phyloP scores from a whole-genome alignment of 2,797 vertebrate species.

The Aldrovandia affinis region DNA sequence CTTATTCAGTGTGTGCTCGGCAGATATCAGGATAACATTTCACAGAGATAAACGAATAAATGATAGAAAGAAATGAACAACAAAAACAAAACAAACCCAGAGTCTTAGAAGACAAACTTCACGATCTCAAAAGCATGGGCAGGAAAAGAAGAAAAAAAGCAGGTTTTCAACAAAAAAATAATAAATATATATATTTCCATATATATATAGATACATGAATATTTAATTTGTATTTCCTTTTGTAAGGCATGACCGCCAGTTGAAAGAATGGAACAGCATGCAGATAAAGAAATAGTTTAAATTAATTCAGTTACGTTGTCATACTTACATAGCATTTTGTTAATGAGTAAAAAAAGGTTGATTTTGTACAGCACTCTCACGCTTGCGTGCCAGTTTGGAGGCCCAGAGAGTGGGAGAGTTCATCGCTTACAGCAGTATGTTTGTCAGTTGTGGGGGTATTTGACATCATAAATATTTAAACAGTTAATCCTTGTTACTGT shows the following conservation, averaged over 20 bases:
- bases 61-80: constrained; percentile 54
- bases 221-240: constrained; percentile 77
- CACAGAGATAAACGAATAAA: constrained; percentile 55
- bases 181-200: constrained; percentile 18
- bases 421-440: constrained; percentile 96
- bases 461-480: constrained; percentile 97
- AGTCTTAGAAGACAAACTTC: constrained; percentile 2
- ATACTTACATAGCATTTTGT: constrained; percentile 78
- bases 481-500: constrained; percentile 98
- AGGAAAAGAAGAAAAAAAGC: constrained; percentile 59
- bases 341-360: constrained; percentile 78
- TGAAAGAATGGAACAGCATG: constrained; percentile 94
- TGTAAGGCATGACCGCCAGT: constrained; percentile 89
- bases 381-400: constrained; percentile 84
- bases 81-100: constrained; percentile 44
- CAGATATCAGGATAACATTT: constrained; percentile 77
- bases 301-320: constrained; percentile 80
- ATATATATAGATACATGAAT: too few relatives aligned
- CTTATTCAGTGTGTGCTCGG: constrained; percentile 85
- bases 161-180: constrained; percentile 48
- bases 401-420: constrained; percentile 84
- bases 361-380: constrained; percentile 89
- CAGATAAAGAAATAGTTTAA: constrained; percentile 79
- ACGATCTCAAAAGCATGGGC: constrained; percentile 78
- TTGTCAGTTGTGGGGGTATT: constrained; percentile 96